Percentiles rank a stretch among this genome's conserved stretches.
These are phyloP conservation scores for Phaetusa simplex DNA, from an alignment of 2,113 vertebrate species.

Conservation along the genomic window DNA sequence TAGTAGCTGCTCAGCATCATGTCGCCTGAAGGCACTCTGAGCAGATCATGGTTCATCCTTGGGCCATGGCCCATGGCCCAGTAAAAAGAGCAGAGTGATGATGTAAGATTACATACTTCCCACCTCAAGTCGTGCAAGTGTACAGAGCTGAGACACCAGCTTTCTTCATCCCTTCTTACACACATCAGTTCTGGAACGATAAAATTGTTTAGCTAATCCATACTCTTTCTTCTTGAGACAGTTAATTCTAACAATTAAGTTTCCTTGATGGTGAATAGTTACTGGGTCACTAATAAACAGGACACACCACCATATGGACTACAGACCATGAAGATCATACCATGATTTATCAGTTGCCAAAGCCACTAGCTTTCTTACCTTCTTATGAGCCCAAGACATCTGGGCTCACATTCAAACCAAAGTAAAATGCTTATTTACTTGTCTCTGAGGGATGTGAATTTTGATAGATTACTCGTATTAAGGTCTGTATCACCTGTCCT, in stretches of 20 bases:
- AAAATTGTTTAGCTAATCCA: not conserved
- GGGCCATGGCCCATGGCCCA: not conserved
- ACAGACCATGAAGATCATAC: not conserved
- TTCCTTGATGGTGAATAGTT: not conserved
- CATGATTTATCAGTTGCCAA: not conserved
- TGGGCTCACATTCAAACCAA: not conserved
- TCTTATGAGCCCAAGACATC: not conserved
- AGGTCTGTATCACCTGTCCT: not conserved
- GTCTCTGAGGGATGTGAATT: not conserved
- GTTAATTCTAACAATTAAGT: not conserved
- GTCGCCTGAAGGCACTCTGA: not conserved
- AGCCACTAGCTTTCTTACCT: not conserved
- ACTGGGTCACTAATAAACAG: not conserved
- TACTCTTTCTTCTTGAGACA: not conserved
- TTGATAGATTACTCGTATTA: not conserved
- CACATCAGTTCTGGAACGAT: not conserved
- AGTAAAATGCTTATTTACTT: not conserved
- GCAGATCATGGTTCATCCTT: not conserved
- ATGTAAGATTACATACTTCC: not conserved
- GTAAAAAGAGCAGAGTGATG: not conserved
- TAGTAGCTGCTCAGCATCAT: not conserved
- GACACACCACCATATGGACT: not conserved
- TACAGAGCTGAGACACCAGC: not conserved
- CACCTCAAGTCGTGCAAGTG: not conserved
- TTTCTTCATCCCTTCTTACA: not conserved